Evolutionary conservation across 2,888 invertebrate genomes (phyloP).

Genomic region (Hydraecia micacea): DNA sequence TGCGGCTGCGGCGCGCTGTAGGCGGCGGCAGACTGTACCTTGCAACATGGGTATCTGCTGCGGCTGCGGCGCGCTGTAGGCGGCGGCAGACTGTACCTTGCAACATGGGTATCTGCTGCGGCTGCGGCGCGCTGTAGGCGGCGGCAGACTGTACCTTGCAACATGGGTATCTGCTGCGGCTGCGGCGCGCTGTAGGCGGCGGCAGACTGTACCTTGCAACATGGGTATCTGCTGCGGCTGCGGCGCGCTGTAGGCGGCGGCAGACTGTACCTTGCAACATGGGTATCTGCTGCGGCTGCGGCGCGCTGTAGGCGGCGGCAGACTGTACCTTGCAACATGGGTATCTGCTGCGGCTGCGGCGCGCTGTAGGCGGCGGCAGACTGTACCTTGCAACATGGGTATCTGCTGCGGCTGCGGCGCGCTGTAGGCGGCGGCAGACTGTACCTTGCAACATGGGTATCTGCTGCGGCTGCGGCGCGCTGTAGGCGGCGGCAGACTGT

Average conservation of each 20-base stretch:
- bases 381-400: slow-evolving; percentile 59
- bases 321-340: slow-evolving; percentile 61
- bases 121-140: slow-evolving; percentile 91
- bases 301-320: slow-evolving; percentile 94
- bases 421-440: slow-evolving; percentile 96
- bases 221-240: slow-evolving; percentile 87
- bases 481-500: slow-evolving; percentile 96
- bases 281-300: slow-evolving; percentile 86
- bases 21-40: slow-evolving; percentile 92
- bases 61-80: slow-evolving; percentile 91
- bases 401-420: slow-evolving; percentile 87
- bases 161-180: slow-evolving; percentile 86
- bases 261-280: slow-evolving; percentile 82
- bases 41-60: slow-evolving; percentile 85
- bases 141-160: slow-evolving; percentile 91
- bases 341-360: slow-evolving; percentile 87
- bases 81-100: slow-evolving; percentile 92
- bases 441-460: slow-evolving; percentile 73
- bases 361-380: slow-evolving; percentile 95
- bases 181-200: slow-evolving; percentile 92
- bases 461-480: slow-evolving; percentile 85
- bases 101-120: slow-evolving; percentile 86
- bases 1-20: slow-evolving; percentile 91
- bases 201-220: slow-evolving; percentile 88
- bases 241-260: slow-evolving; percentile 93